phyloP scores from a whole-genome alignment of 2,113 vertebrate genomes.

The Pituophis catenifer region DNA sequence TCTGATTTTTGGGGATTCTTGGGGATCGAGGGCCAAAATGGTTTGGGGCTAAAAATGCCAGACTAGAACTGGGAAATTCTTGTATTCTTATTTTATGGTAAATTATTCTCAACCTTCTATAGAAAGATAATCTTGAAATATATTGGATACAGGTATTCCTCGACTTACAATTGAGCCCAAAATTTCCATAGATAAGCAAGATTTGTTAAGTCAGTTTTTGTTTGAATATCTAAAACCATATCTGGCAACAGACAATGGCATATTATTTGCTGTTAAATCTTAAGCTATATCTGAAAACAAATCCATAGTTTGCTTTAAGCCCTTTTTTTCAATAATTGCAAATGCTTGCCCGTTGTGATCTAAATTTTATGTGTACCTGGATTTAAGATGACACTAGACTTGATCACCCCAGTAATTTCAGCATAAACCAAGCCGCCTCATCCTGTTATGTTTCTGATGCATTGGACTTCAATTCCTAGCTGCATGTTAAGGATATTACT shows the following conservation, averaged over 20 bases:
- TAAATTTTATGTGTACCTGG: background rate
- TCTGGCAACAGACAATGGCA: background rate
- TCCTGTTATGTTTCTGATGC: background rate
- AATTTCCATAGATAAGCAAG: background rate
- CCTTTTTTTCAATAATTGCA: background rate
- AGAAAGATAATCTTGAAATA: background rate
- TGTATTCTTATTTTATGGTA: background rate
- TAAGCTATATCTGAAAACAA: background rate
- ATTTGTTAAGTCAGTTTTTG: background rate
- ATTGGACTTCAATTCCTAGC: background rate
- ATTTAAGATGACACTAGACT: background rate
- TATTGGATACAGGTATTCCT: background rate
- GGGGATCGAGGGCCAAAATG: background rate
- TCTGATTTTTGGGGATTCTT: background rate
- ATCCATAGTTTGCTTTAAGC: background rate
- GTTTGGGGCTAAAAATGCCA: background rate
- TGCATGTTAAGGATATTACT: background rate
- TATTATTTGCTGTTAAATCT: background rate
- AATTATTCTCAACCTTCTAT: background rate
- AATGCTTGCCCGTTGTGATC: background rate
- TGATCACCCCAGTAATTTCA: background rate
- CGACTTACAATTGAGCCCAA: background rate
- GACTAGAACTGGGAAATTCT: background rate
- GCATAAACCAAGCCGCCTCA: background rate
- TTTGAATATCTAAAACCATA: background rate